Percentiles rank a stretch among this genome's conserved stretches.
Conservation (phyloP, 2,113 vertebrate species). For the Takifugu bimaculatus region DNA sequence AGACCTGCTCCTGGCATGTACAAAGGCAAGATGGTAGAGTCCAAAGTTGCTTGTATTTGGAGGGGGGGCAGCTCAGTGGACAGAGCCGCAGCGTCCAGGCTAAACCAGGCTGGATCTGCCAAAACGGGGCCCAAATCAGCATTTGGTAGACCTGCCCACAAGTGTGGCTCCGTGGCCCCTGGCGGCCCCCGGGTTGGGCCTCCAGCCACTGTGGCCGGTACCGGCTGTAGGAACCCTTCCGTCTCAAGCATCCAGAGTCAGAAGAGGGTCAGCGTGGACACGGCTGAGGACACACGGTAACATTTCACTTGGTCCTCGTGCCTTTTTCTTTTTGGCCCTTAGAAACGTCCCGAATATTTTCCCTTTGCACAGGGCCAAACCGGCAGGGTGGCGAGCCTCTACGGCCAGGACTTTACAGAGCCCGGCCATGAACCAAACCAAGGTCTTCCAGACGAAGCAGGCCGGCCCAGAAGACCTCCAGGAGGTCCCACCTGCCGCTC, state of each 20-base stretch:
- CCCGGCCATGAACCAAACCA: constrained; percentile 60
- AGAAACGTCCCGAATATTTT: background rate
- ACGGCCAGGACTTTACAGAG: constrained; percentile 81
- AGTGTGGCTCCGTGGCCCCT: constrained; percentile 21
- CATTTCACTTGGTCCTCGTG: accelerated
- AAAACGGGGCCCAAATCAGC: constrained; percentile 39
- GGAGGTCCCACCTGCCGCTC: background rate
- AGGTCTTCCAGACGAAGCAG: constrained; percentile 14
- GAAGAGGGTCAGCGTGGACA: constrained; percentile 59
- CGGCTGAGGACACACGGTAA: constrained; percentile 80
- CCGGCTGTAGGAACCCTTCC: constrained; percentile 29
- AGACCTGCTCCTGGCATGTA: constrained; percentile 82
- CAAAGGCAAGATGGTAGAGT: constrained; percentile 83
- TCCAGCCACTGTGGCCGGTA: constrained; percentile 9
- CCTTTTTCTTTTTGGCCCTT: background rate
- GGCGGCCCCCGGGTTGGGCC: constrained; percentile 7
- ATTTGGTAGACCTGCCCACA: constrained; percentile 18
- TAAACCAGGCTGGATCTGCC: constrained; percentile 25
- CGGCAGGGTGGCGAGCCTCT: constrained; percentile 78
- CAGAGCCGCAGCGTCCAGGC: constrained; percentile 28
- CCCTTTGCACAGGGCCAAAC: constrained; percentile 70
- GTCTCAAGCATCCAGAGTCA: constrained; percentile 56
- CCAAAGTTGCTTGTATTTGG: constrained; percentile 89
- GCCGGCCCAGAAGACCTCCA: constrained; percentile 2
- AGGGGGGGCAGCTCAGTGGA: constrained; percentile 59